Evolutionary conservation across 2,888 invertebrate genomes (phyloP).

Genomic region (Cryptus viduatorius): DNA sequence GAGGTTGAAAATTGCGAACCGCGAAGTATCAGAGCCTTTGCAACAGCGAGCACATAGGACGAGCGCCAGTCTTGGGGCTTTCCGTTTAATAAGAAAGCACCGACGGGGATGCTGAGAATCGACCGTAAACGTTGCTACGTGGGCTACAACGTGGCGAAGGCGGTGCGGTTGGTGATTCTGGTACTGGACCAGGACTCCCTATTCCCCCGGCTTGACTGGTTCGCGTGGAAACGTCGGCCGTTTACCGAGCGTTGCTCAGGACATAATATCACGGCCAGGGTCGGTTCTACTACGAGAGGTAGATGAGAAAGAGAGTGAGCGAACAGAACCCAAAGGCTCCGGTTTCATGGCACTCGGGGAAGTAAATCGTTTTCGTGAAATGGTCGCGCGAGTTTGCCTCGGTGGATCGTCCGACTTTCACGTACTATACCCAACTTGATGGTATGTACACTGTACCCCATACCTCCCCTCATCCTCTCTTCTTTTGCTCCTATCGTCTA

Average conservation of each 20-base stretch:
- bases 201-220: constrained; percentile 43
- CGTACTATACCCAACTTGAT: constrained; percentile 34
- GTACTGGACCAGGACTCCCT: constrained; percentile 35
- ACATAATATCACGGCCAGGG: constrained; percentile 69
- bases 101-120: constrained; percentile 65
- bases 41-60: constrained; percentile 26
- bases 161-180: constrained; percentile 55
- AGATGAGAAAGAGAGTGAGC: constrained; percentile 24
- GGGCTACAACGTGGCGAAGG: constrained; percentile 44
- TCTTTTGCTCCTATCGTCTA: constrained; percentile 44
- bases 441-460: constrained; percentile 9
- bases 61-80: constrained; percentile 51
- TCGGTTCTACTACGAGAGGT: constrained; percentile 17
- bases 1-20: constrained; percentile 47
- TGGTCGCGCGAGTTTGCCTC: constrained; percentile 50
- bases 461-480: constrained; percentile 4
- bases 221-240: constrained; percentile 54
- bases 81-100: constrained; percentile 68
- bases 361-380: constrained; percentile 72
- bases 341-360: constrained; percentile 64
- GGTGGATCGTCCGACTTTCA: constrained; percentile 49
- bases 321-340: constrained; percentile 41
- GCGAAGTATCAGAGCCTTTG: constrained; percentile 42
- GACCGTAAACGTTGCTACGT: constrained; percentile 67
- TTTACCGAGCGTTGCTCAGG: constrained; percentile 66